Conservation (phyloP, 2,113 vertebrate genomes). For the Oxyura jamaicensis region DNA sequence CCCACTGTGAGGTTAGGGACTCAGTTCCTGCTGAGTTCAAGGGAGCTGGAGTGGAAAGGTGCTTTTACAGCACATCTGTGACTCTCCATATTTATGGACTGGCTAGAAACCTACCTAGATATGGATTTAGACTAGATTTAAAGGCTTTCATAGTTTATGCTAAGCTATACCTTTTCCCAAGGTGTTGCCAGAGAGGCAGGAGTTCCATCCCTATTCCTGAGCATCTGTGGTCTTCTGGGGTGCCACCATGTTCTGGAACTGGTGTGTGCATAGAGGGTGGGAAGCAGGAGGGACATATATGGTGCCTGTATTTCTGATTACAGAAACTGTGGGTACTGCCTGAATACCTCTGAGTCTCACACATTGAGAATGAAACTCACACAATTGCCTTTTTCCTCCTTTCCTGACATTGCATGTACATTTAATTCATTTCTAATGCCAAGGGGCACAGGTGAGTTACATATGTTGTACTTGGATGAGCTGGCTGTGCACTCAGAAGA, state of each 20-base stretch:
- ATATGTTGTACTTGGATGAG: fast-evolving
- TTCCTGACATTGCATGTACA: fast-evolving
- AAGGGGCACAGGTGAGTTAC: neutral
- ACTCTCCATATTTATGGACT: neutral
- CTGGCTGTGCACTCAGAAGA: neutral
- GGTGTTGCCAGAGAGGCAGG: neutral
- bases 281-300: fast-evolving
- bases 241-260: neutral
- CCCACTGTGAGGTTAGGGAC: neutral
- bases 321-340: neutral
- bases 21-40: neutral
- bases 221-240: neutral
- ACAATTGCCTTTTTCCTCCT: neutral
- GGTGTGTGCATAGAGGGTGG: neutral
- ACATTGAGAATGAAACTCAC: fast-evolving
- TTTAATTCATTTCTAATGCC: neutral
- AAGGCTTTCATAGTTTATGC: neutral
- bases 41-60: neutral
- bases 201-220: neutral
- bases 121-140: neutral
- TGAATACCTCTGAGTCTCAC: neutral
- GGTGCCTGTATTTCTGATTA: neutral
- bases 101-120: neutral
- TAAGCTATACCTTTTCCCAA: neutral
- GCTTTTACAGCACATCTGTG: neutral